A percentile compares a stretch with the other conserved stretches of the same genome.
Conservation (phyloP, 2,797 vertebrate genomes). For the Fundulus diaphanus region DNA sequence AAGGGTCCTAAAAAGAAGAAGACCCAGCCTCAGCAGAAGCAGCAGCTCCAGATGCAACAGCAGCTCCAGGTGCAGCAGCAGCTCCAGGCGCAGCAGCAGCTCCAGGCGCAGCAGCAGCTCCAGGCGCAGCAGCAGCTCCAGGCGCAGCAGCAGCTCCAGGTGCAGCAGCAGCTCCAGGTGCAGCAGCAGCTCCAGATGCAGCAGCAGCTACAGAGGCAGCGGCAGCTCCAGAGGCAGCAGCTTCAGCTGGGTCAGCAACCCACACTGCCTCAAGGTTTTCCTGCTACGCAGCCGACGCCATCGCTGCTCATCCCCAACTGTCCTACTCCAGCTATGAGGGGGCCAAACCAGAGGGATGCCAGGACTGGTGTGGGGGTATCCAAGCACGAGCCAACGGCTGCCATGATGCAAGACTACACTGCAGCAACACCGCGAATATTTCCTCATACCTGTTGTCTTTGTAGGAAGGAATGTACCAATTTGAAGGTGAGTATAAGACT, state of each 20-base stretch:
- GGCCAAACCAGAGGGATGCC: neutral
- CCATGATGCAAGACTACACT: conserved; percentile 95
- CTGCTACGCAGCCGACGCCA: neutral
- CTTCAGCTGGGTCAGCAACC: no score
- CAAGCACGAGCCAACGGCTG: conserved; percentile 83
- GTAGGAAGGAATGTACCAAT: conserved; percentile 90
- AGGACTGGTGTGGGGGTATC: neutral
- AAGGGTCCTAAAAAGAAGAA: neutral
- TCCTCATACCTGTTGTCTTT: conserved; percentile 97
- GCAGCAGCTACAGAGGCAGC: neutral
- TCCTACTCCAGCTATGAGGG: neutral
- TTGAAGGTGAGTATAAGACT: conserved; percentile 91
- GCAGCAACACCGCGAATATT: conserved; percentile 90
- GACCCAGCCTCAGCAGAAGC: neutral
- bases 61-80: neutral
- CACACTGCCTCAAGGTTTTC: neutral
- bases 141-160: neutral
- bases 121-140: neutral
- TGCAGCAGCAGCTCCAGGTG: no score
- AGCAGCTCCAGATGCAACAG: neutral
- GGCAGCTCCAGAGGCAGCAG: neutral
- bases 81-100: neutral
- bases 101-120: neutral
- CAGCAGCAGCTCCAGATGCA: neutral
- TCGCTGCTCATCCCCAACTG: neutral